These are phyloP conservation scores for Drosophila acutilabella DNA, from an alignment of 2,888 invertebrate genomes.

Conservation along the genomic window DNA sequence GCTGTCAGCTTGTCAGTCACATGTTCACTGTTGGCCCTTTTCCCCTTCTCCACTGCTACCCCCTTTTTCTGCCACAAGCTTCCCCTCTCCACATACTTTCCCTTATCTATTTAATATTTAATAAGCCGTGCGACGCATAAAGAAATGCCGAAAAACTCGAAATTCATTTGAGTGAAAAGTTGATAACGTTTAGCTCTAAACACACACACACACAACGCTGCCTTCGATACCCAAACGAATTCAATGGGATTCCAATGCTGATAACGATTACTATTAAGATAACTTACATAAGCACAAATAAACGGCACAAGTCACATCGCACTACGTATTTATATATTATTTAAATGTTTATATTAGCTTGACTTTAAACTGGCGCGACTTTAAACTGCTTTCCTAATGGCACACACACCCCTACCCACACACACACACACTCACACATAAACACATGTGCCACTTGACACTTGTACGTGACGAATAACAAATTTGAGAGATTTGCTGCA, in stretches of 20 bases:
- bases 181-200: conserved; percentile 60
- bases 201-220: neutral
- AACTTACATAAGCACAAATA: conserved; percentile 40
- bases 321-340: conserved; percentile 20
- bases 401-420: conserved; percentile 6
- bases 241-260: conserved; percentile 32
- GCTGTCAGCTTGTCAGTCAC: conserved; percentile 27
- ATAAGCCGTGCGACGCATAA: conserved; percentile 63
- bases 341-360: conserved; percentile 37
- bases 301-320: conserved; percentile 13
- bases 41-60: neutral
- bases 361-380: conserved; percentile 30
- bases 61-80: neutral
- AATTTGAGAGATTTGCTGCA: conserved; percentile 74
- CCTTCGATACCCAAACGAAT: conserved; percentile 5
- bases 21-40: neutral
- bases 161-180: conserved; percentile 80
- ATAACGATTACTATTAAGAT: conserved; percentile 48
- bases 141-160: conserved; percentile 32
- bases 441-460: conserved; percentile 49
- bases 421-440: neutral
- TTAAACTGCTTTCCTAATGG: conserved; percentile 43
- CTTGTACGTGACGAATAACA: conserved; percentile 74
- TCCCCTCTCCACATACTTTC: neutral
- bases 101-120: conserved; percentile 79